Percentiles rank a stretch among this genome's conserved stretches.
Conservation (phyloP, 2,888 invertebrate species). For the Chrysolina americana region DNA sequence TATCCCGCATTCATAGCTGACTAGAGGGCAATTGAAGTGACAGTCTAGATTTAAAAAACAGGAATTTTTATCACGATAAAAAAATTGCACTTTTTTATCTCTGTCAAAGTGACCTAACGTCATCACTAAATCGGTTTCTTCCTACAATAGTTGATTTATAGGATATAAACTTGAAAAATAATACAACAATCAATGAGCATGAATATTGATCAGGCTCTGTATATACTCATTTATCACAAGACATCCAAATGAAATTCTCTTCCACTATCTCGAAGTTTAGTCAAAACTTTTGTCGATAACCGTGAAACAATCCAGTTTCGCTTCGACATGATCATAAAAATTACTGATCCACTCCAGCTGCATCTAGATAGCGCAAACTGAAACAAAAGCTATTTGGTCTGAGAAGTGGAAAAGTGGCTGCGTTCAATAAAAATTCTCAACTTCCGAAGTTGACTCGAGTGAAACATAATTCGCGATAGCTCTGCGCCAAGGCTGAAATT, state of each 20-base stretch:
- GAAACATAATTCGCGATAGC: conserved; percentile 47
- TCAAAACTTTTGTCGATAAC: not conserved
- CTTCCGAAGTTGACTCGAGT: conserved; percentile 24
- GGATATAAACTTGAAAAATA: too few relatives aligned
- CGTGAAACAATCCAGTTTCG: not conserved
- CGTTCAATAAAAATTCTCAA: conserved; percentile 13
- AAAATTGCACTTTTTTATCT: too few relatives aligned
- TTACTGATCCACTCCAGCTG: not conserved
- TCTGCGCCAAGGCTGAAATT: conserved; percentile 50
- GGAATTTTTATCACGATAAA: too few relatives aligned
- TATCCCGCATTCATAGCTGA: too few relatives aligned
- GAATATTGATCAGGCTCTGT: too few relatives aligned
- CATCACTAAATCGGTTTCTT: too few relatives aligned
- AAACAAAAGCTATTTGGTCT: conserved; percentile 9
- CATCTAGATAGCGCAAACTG: not conserved
- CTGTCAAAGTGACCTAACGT: too few relatives aligned
- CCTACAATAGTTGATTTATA: too few relatives aligned
- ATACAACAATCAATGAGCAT: too few relatives aligned
- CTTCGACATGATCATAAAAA: conserved; percentile 10
- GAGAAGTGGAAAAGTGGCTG: conserved; percentile 20
- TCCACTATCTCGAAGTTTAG: not conserved
- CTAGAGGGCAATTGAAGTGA: too few relatives aligned
- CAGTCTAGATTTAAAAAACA: too few relatives aligned
- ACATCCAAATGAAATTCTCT: not conserved
- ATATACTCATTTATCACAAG: not conserved